Base-by-base conservation (phyloP, 2,888 invertebrate species). In the Scrobipalpa costella region DNA sequence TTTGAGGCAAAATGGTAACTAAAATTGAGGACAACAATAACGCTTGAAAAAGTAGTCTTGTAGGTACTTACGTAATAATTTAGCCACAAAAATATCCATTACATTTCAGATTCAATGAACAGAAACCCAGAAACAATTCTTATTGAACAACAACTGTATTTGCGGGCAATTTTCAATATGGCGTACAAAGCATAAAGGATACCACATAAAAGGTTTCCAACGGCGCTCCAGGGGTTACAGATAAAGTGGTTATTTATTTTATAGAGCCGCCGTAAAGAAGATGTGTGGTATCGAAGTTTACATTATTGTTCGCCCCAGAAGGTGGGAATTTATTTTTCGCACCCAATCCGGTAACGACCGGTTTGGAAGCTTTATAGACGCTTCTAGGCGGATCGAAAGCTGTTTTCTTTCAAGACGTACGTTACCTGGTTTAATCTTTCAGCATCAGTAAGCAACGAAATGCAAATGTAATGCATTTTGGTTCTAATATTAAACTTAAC, bases 221-320 rank as follows among this genome's bases (percentile, higher is more conserved):
- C 69, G 69, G 70, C 66, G 61, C 73, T 70, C 69, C 62, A 57
- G 68, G 66, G 71, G 65, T 44, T 44, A 44, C 59, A 61, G 47
- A 63, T 64, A 73, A 73, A 44, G 44, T 67, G 63, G 73, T 80
- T 81, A 80, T 81, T 80, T 83, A 83, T 82, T 83, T 80, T 76
- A 79, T 76, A 75, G 77, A 72, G 69, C 68, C 70, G 73, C 74
- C 71, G 74, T 79, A 78, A 79, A 77, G 68, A 65, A 71, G 73
- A 76, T 72, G 68, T 71, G 73, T 72, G 72, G 75, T 74, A 73
- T 76, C 69, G 67, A 70, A 78, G 72, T 79, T 78, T 74, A 75
- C 78, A 73, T 73, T 78, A 74, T 75, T 70, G 57, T 64, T 61
- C 17, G 58, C 33, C 21, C 15, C 36, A 15, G 57, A 49, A 49